These are phyloP conservation scores for Yoshiicerus persimilis DNA, from an alignment of 1,140 invertebrate species.

Conservation along the genomic window DNA sequence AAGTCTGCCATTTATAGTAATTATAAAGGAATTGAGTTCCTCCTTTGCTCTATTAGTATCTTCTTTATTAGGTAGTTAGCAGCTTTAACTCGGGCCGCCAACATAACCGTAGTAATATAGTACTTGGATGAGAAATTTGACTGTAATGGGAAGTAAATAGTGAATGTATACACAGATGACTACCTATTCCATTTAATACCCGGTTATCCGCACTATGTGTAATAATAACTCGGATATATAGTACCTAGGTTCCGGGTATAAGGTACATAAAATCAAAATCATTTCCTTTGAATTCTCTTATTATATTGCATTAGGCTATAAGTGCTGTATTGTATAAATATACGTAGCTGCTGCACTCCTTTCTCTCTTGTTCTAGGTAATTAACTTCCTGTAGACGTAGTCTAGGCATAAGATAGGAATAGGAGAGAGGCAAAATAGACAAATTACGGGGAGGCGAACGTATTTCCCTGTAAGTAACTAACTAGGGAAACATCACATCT, in stretches of 20 bases:
- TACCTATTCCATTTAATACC: too few relatives aligned
- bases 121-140: neutral
- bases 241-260: neutral
- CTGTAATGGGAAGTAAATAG: neutral
- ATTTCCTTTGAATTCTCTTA: neutral
- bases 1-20: neutral
- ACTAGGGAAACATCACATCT: slow-evolving; percentile 22
- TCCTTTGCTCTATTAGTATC: neutral
- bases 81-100: neutral
- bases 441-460: neutral
- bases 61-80: neutral
- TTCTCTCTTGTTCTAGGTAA: neutral
- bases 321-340: too few relatives aligned
- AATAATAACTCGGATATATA: neutral
- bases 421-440: neutral
- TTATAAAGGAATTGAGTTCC: neutral
- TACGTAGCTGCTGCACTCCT: too few relatives aligned
- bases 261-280: neutral
- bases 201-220: too few relatives aligned
- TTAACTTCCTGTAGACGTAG: neutral
- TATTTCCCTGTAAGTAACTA: neutral
- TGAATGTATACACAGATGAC: neutral
- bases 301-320: neutral
- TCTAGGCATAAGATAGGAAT: neutral
- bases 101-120: neutral